A percentile compares a stretch with the other conserved stretches of the same genome.
phyloP scores from a whole-genome alignment of 2,888 invertebrate genomes.

The Mayetiola destructor region DNA sequence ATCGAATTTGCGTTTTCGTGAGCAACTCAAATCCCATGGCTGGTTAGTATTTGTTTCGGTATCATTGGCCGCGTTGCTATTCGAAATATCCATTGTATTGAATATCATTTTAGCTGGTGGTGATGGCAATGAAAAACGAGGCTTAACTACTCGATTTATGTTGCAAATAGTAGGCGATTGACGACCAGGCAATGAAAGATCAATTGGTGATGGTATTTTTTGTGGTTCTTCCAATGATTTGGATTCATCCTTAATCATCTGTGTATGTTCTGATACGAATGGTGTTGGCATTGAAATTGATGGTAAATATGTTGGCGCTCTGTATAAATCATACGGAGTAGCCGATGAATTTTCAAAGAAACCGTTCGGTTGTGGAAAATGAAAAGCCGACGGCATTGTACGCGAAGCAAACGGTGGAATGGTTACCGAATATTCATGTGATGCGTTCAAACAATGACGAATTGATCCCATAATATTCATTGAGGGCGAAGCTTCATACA shows the following conservation, averaged over 20 bases:
- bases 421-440: neutral
- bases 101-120: constrained; percentile 18
- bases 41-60: neutral
- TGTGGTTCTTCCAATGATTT: neutral
- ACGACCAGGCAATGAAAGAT: neutral
- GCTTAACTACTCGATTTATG: neutral
- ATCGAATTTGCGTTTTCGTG: constrained; percentile 9
- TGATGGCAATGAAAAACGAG: constrained; percentile 7
- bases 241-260: neutral
- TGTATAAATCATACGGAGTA: constrained; percentile 20
- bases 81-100: constrained; percentile 20
- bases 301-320: constrained; percentile 16
- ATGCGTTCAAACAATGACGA: neutral
- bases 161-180: neutral
- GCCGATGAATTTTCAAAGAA: constrained; percentile 21
- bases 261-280: neutral
- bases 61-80: constrained; percentile 19
- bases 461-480: neutral
- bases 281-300: neutral
- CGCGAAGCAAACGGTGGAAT: neutral
- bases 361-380: constrained; percentile 16
- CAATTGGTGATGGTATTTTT: constrained; percentile 19
- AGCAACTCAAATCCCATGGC: constrained; percentile 14
- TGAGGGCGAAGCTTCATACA: neutral
- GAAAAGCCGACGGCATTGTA: constrained; percentile 16